Evolutionary conservation across 2,888 invertebrate genomes (phyloP).

Genomic region (Hyposoter didymator): DNA sequence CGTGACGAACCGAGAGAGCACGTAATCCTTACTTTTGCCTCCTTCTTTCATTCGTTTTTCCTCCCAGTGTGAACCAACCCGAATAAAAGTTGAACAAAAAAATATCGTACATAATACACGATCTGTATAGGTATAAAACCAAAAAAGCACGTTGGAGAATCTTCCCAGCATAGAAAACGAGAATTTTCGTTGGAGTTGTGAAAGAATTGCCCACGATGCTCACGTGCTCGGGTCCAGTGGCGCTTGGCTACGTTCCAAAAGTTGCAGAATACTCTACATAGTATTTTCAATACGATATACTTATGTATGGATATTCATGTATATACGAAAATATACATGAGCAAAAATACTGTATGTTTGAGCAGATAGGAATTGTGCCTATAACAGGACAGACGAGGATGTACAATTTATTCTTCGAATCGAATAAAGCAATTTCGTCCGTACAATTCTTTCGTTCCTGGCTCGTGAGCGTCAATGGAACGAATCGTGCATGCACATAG

Average conservation of each 20-base stretch:
- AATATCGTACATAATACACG: background rate
- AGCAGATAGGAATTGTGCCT: slow-evolving; percentile 24
- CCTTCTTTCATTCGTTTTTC: slow-evolving; percentile 33
- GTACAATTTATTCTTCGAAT: slow-evolving; percentile 65
- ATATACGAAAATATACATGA: slow-evolving; percentile 18
- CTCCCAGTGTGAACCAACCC: slow-evolving; percentile 31
- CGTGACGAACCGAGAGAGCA: slow-evolving; percentile 59
- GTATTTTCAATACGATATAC: slow-evolving; percentile 28
- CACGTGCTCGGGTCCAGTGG: slow-evolving; percentile 37
- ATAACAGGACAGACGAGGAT: slow-evolving; percentile 16
- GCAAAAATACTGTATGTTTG: background rate
- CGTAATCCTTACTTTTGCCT: slow-evolving; percentile 49
- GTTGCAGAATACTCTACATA: slow-evolving; percentile 26
- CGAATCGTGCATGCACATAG: slow-evolving; percentile 27
- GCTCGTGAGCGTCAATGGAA: slow-evolving; percentile 57
- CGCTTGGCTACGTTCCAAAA: slow-evolving; percentile 63
- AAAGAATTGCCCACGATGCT: slow-evolving; percentile 44
- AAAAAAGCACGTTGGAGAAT: background rate
- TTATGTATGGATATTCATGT: background rate
- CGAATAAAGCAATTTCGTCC: slow-evolving; percentile 66
- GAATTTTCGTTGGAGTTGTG: slow-evolving; percentile 38
- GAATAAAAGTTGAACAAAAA: slow-evolving; percentile 19
- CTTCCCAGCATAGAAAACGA: slow-evolving; percentile 46
- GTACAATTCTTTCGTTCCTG: slow-evolving; percentile 42
- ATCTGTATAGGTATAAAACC: background rate